Percentiles rank a stretch among this genome's conserved stretches.
These are phyloP conservation scores for Magallana gigas DNA, from an alignment of 1,140 invertebrate species.

Conservation along the genomic window DNA sequence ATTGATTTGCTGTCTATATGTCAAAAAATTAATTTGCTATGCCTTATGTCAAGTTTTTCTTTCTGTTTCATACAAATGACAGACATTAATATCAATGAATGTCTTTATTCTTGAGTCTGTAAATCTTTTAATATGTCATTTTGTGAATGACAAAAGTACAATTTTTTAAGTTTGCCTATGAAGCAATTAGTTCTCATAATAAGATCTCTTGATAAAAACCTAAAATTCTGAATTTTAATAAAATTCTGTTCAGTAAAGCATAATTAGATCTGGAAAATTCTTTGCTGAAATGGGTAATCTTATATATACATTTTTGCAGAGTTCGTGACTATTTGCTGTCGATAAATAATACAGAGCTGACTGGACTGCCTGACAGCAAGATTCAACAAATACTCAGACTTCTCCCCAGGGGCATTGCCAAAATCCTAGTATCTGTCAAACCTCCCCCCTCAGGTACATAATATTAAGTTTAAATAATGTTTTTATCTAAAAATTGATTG, in stretches of 20 bases:
- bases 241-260: too few species aligned
- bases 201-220: too few species aligned
- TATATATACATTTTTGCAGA: constrained; percentile 60
- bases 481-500: background rate
- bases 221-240: too few species aligned
- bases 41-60: too few species aligned
- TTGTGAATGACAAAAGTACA: background rate
- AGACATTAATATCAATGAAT: too few species aligned
- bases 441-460: constrained; percentile 44
- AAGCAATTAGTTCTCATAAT: too few species aligned
- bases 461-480: background rate
- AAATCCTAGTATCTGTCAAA: constrained; percentile 64
- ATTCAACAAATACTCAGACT: constrained; percentile 71
- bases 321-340: constrained; percentile 70
- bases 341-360: constrained; percentile 68
- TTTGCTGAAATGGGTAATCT: too few species aligned
- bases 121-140: too few species aligned
- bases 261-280: too few species aligned
- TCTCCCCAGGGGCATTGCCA: constrained; percentile 69
- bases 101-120: too few species aligned
- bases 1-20: background rate
- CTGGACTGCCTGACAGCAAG: constrained; percentile 62
- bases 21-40: background rate
- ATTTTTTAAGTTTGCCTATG: too few species aligned
- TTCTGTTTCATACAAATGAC: too few species aligned